Conservation (phyloP, 2,888 invertebrate species). For the Hedychridium roseum region DNA sequence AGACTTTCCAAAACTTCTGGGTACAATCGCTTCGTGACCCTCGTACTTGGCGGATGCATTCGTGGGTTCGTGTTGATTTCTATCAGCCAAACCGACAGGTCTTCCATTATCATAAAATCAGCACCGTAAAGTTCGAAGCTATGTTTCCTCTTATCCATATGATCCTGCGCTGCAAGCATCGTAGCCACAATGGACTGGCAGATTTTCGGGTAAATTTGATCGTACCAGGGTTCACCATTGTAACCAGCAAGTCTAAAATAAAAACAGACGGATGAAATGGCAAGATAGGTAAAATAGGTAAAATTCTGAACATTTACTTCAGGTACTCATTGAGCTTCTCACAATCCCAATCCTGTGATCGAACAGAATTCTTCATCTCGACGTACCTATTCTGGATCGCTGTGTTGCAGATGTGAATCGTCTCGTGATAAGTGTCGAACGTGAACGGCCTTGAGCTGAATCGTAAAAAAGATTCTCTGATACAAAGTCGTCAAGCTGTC, state of each 20-base stretch:
- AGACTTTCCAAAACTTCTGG: conserved; percentile 83
- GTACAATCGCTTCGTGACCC: conserved; percentile 84
- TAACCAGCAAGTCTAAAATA: conserved; percentile 67
- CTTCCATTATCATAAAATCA: conserved; percentile 89
- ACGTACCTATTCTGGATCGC: conserved; percentile 82
- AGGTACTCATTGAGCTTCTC: conserved; percentile 58
- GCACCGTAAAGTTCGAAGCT: conserved; percentile 89
- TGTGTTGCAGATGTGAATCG: conserved; percentile 83
- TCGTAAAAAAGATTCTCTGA: conserved; percentile 79
- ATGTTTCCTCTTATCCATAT: conserved; percentile 73
- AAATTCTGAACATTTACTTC: conserved; percentile 46
- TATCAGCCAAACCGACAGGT: conserved; percentile 87
- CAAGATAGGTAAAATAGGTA: conserved; percentile 72
- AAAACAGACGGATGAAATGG: too few species aligned
- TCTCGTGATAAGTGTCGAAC: conserved; percentile 81
- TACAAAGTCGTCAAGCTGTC: conserved; percentile 4
- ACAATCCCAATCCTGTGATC: conserved; percentile 57
- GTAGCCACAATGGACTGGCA: conserved; percentile 82
- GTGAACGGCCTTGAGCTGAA: conserved; percentile 87
- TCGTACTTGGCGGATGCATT: conserved; percentile 79
- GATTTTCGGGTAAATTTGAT: conserved; percentile 85
- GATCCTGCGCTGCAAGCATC: conserved; percentile 80
- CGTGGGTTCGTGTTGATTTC: conserved; percentile 93
- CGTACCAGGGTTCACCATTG: conserved; percentile 70
- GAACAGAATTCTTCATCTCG: conserved; percentile 26